These are phyloP conservation scores for Tragelaphus strepsiceros DNA, from an alignment of 2,113 vertebrate genomes.

Conservation along the genomic window DNA sequence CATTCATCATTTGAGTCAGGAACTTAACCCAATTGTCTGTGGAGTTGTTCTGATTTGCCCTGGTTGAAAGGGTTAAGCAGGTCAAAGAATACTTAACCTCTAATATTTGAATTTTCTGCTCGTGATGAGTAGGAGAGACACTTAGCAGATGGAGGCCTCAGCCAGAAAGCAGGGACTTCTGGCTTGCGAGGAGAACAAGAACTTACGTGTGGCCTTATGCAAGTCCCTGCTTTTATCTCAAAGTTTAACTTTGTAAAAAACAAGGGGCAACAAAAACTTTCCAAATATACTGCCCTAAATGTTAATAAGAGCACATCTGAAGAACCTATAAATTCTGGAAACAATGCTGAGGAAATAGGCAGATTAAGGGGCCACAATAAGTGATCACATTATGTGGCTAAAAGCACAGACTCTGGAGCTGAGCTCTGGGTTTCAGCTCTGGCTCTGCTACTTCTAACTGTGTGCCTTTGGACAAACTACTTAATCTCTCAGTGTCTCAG, in stretches of 20 bases:
- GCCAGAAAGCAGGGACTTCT: conserved; percentile 2
- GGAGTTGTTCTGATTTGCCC: background rate
- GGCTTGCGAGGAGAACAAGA: background rate
- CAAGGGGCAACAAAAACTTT: background rate
- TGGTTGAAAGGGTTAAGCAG: conserved; percentile 42
- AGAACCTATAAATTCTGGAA: background rate
- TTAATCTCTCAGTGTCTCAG: background rate
- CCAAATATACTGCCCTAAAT: background rate
- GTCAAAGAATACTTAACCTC: background rate
- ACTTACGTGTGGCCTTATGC: background rate
- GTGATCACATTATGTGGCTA: background rate
- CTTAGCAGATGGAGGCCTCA: background rate
- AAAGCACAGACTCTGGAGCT: background rate
- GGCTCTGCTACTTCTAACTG: background rate
- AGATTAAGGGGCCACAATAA: background rate
- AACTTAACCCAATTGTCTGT: background rate
- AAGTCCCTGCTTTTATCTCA: conserved; percentile 18
- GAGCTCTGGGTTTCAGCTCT: background rate
- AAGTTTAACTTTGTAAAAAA: conserved; percentile 20
- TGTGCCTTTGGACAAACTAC: background rate
- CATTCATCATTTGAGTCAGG: background rate
- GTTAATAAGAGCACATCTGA: background rate
- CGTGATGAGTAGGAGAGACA: background rate
- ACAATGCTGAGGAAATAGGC: background rate
- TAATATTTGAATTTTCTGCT: conserved; percentile 6